These are phyloP conservation scores for Ophioninae sp. DNA, from an alignment of 2,888 invertebrate species.

Conservation along the genomic window DNA sequence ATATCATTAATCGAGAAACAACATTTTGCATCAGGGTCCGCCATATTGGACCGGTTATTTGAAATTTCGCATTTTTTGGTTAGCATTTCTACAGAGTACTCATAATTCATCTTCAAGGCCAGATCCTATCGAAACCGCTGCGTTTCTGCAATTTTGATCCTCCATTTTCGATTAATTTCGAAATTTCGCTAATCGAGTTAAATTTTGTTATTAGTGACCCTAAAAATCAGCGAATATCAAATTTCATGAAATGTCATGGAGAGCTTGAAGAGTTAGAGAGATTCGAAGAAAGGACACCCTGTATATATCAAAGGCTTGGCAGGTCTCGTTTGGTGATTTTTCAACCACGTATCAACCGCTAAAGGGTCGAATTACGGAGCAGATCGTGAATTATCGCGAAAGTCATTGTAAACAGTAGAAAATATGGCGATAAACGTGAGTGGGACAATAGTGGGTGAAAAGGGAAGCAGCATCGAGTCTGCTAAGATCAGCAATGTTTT, in stretches of 20 bases:
- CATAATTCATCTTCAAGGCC: too few relatives aligned
- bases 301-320: background rate
- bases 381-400: constrained; percentile 39
- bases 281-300: background rate
- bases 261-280: background rate
- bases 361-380: constrained; percentile 20
- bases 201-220: background rate
- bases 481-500: constrained; percentile 35
- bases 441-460: background rate
- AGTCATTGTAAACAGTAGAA: constrained; percentile 37
- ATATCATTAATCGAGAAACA: too few relatives aligned
- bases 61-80: too few relatives aligned
- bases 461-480: background rate
- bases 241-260: background rate
- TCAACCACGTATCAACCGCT: constrained; percentile 50
- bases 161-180: background rate
- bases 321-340: constrained; percentile 1
- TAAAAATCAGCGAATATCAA: background rate
- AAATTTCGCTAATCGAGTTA: background rate
- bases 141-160: background rate
- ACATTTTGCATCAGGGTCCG: too few relatives aligned
- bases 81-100: too few relatives aligned
- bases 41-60: too few relatives aligned
- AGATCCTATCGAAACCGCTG: background rate
- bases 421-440: constrained; percentile 18